These are phyloP conservation scores for Azorinus chamasolen DNA, from an alignment of 2,888 invertebrate species.

Conservation along the genomic window DNA sequence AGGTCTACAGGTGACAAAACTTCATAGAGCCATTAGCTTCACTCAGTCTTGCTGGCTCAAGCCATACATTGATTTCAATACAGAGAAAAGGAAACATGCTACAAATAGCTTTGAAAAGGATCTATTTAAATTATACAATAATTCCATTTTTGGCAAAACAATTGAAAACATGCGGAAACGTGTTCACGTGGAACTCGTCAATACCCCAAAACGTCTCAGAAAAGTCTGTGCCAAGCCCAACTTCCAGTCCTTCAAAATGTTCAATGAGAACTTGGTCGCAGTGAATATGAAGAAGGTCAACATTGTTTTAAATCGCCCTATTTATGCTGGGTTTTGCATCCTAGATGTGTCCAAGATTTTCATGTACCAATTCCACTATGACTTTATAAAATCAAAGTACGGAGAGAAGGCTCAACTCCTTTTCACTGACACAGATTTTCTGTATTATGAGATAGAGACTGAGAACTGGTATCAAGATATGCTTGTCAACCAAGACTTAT, in stretches of 20 bases:
- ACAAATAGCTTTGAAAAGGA: constrained; percentile 9
- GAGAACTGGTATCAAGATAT: constrained; percentile 19
- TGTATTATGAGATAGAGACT: constrained; percentile 19
- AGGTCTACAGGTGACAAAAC: constrained; percentile 18
- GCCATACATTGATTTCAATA: constrained; percentile 8
- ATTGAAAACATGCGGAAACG: background rate
- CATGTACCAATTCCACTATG: constrained; percentile 85
- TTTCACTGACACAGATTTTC: constrained; percentile 49
- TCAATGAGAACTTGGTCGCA: constrained; percentile 21
- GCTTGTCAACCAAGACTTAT: constrained; percentile 11
- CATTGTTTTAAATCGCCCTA: constrained; percentile 17
- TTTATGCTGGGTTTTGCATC: constrained; percentile 23
- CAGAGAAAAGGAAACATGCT: background rate
- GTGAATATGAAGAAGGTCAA: constrained; percentile 7
- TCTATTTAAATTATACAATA: constrained; percentile 18
- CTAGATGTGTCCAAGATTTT: constrained; percentile 77
- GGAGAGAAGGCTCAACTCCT: constrained; percentile 19
- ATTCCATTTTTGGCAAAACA: constrained; percentile 2
- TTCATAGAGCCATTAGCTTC: constrained; percentile 22
- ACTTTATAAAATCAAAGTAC: constrained; percentile 45
- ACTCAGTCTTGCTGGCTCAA: constrained; percentile 14
- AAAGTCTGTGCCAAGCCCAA: constrained; percentile 12
- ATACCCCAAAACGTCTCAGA: background rate
- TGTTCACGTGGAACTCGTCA: constrained; percentile 12
- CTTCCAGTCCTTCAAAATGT: constrained; percentile 22